phyloP scores from a whole-genome alignment of 2,113 vertebrate species.

The Colinus virginianus region DNA sequence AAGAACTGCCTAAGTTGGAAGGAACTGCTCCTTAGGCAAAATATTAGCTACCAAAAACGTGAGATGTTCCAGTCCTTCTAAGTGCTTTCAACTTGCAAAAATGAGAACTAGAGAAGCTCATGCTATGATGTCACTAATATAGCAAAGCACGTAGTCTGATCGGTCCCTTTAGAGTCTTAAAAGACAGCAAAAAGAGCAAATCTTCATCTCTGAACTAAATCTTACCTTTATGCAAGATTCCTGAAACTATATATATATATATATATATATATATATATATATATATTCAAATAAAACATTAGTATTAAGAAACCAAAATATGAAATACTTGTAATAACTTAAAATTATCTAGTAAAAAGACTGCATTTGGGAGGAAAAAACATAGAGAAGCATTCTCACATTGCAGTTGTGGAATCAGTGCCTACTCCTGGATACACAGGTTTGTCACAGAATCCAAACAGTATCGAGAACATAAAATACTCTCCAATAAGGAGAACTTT shows the following conservation, averaged over 20 bases:
- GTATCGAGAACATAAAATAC: neutral
- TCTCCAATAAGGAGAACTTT: neutral
- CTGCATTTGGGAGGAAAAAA: neutral
- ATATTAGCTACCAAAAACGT: conserved; percentile 72
- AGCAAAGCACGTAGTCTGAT: neutral
- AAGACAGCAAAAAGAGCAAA: neutral
- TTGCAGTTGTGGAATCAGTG: neutral
- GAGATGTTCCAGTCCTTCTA: conserved; percentile 49
- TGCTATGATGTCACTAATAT: neutral
- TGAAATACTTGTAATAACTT: neutral
- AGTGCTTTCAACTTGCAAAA: conserved; percentile 37
- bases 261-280: neutral
- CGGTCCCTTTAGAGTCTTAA: neutral
- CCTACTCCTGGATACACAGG: neutral
- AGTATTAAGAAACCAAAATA: neutral
- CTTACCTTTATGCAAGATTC: neutral
- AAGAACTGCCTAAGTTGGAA: conserved; percentile 57
- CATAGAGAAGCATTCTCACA: neutral
- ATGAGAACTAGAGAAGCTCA: conserved; percentile 33
- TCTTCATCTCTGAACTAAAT: neutral
- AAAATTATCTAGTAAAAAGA: neutral
- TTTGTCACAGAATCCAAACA: neutral
- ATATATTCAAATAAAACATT: neutral
- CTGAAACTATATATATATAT: neutral
- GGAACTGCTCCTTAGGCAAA: conserved; percentile 54